phyloP scores from a whole-genome alignment of 1,140 invertebrate species.

The Aporrectodea caliginosa region DNA sequence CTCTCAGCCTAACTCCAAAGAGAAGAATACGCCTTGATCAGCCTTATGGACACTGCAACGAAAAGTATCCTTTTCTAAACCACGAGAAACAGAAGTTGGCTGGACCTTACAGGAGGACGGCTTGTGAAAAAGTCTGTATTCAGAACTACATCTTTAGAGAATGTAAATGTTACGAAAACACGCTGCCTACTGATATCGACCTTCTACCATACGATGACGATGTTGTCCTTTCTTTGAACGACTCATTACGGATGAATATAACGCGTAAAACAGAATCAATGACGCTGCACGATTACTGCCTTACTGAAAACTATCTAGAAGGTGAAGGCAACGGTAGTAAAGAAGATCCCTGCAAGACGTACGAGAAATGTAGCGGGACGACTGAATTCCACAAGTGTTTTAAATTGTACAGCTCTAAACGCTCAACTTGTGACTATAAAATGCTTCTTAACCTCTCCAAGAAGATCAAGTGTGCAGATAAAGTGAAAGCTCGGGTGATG shows the following conservation, averaged over 20 bases:
- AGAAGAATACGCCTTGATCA: neutral
- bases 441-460: neutral
- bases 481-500: neutral
- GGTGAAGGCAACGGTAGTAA: neutral
- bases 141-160: neutral
- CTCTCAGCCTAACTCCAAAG: neutral
- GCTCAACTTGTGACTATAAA: neutral
- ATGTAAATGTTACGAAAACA: neutral
- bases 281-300: neutral
- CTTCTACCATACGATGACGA: neutral
- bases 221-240: neutral
- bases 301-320: neutral
- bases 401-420: neutral
- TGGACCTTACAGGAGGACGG: neutral
- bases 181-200: neutral
- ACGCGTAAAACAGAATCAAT: too few relatives aligned
- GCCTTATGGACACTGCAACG: constrained; percentile 5
- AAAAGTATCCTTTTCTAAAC: neutral
- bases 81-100: neutral
- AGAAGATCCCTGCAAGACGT: neutral
- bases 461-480: neutral
- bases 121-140: neutral
- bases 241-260: neutral
- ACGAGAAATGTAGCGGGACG: neutral
- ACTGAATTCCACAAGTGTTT: neutral